Percentiles rank a stretch among this genome's conserved stretches.
Evolutionary conservation across 2,888 invertebrate species (phyloP).

Genomic region (Cybosia mesomella): DNA sequence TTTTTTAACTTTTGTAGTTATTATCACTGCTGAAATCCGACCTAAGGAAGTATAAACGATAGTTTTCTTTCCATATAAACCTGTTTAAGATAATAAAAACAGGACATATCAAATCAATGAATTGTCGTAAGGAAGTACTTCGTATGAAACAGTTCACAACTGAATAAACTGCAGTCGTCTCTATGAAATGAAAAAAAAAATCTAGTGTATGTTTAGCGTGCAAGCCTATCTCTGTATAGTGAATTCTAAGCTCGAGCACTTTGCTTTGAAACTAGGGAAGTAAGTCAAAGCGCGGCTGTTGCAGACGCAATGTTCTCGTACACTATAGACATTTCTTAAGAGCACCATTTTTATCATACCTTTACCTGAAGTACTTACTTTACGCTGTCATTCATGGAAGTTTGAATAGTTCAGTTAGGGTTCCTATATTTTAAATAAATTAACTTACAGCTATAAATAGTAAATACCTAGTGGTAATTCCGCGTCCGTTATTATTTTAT

Average conservation of each 20-base stretch:
- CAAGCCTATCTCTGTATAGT: conserved; percentile 6
- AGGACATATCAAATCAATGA: too few species aligned
- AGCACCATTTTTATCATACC: neutral
- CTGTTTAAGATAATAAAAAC: too few species aligned
- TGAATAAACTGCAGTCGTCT: neutral
- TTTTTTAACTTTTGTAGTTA: too few species aligned
- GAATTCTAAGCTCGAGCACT: conserved; percentile 11
- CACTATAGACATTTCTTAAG: neutral
- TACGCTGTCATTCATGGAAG: neutral
- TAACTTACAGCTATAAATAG: neutral
- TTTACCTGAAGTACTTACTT: neutral
- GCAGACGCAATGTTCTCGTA: conserved; percentile 6
- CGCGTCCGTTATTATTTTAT: neutral
- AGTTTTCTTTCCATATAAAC: too few species aligned
- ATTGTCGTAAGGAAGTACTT: neutral
- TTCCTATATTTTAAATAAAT: too few species aligned
- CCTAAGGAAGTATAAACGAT: too few species aligned
- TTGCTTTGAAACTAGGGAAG: conserved; percentile 16
- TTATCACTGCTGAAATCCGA: too few species aligned
- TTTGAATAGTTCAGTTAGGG: too few species aligned
- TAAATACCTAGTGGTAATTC: neutral
- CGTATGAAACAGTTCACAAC: neutral
- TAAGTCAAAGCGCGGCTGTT: conserved; percentile 13
- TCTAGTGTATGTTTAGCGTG: neutral
- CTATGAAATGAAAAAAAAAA: neutral